These are phyloP conservation scores for Spilogale gracilis DNA, from an alignment of 2,113 vertebrate genomes.

Conservation along the genomic window DNA sequence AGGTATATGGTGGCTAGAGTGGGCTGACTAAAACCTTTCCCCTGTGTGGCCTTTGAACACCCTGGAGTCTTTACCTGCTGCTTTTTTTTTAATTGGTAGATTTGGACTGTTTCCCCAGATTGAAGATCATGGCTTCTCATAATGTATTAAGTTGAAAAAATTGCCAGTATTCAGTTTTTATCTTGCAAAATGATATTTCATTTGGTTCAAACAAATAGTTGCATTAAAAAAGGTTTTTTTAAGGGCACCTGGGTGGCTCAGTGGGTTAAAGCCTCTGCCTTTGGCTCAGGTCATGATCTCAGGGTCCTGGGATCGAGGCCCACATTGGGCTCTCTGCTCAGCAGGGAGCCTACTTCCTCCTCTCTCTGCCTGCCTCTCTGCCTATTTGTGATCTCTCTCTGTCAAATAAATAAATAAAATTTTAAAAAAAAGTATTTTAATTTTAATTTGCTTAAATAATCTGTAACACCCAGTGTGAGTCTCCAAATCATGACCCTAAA, in stretches of 20 bases:
- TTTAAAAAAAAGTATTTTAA: not conserved
- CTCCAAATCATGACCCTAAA: not conserved
- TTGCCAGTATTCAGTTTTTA: conserved; percentile 6
- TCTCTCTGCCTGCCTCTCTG: no score
- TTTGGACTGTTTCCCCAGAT: not conserved
- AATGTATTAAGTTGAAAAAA: conserved; percentile 5
- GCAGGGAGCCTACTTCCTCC: no score
- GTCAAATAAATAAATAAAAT: no score
- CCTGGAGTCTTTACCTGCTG: not conserved
- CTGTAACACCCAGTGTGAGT: not conserved
- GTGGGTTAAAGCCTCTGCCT: no score
- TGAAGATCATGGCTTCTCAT: not conserved
- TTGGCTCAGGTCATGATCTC: no score
- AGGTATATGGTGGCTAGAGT: not conserved
- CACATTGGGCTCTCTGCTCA: no score
- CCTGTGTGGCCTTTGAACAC: not conserved
- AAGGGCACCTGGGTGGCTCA: no score
- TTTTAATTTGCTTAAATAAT: not conserved
- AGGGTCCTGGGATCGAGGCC: no score
- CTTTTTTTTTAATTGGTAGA: not conserved
- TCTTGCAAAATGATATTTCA: conserved; percentile 19
- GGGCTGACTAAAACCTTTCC: not conserved
- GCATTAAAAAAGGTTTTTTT: not conserved
- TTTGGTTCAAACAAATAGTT: conserved; percentile 28
- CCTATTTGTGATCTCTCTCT: no score